A percentile compares a stretch with the other conserved stretches of the same genome.
Conservation (phyloP, 2,888 invertebrate species). For the Epinotia bilunana region DNA sequence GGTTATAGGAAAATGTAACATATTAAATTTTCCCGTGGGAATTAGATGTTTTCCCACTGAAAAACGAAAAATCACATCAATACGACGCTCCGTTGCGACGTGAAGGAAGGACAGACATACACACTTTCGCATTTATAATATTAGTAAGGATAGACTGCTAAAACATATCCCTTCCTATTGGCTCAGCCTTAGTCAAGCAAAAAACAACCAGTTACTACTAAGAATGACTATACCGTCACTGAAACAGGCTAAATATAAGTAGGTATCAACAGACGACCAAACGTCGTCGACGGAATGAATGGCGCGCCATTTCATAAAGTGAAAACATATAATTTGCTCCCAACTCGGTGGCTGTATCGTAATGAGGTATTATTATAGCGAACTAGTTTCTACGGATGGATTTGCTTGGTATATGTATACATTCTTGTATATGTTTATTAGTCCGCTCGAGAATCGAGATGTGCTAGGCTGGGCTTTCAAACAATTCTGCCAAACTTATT, state of each 20-base stretch:
- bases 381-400: conserved; percentile 11
- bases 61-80: too few relatives aligned
- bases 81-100: too few relatives aligned
- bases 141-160: too few relatives aligned
- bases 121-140: too few relatives aligned
- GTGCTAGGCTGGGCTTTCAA: too few relatives aligned
- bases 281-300: conserved; percentile 15
- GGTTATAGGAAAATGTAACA: too few relatives aligned
- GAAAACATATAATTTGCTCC: conserved; percentile 55
- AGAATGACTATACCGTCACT: not conserved
- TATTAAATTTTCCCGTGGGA: too few relatives aligned
- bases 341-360: conserved; percentile 47
- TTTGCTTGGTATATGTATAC: conserved; percentile 2
- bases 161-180: not conserved
- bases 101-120: too few relatives aligned
- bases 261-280: conserved; percentile 2
- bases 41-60: too few relatives aligned
- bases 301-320: conserved; percentile 43
- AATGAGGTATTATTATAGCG: conserved; percentile 34
- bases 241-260: not conserved
- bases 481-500: too few relatives aligned
- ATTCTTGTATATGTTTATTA: not conserved
- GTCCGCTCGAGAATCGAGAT: too few relatives aligned
- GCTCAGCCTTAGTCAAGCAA: too few relatives aligned
- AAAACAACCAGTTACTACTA: not conserved